A percentile compares a stretch with the other conserved stretches of the same genome.
These are phyloP conservation scores for Syngnathoides biaculeatus DNA, from an alignment of 2,113 vertebrate genomes.

Conservation along the genomic window DNA sequence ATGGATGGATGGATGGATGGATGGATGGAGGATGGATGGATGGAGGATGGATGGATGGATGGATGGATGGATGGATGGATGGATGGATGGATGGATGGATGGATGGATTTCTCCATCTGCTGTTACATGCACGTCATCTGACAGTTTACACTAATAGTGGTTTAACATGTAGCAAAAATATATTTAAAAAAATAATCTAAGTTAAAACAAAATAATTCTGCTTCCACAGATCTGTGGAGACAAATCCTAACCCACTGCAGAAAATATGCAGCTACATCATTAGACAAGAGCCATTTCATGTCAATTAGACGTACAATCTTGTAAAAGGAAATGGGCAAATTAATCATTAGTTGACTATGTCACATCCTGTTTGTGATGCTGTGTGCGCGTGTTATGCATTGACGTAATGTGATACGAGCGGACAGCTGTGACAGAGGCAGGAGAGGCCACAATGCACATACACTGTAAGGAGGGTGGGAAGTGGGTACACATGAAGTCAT, in stretches of 20 bases:
- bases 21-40: too few species aligned
- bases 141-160: too few species aligned
- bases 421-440: slow-evolving; percentile 57
- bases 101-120: too few species aligned
- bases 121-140: too few species aligned
- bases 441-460: slow-evolving; percentile 48
- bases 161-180: too few species aligned
- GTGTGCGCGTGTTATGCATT: slow-evolving; percentile 6
- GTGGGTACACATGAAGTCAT: slow-evolving; percentile 59
- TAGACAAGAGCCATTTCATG: slow-evolving; percentile 42
- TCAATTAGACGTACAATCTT: slow-evolving; percentile 37
- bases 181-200: background rate
- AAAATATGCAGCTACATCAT: slow-evolving; percentile 27
- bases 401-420: slow-evolving; percentile 46
- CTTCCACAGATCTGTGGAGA: background rate
- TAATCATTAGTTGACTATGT: slow-evolving; percentile 37
- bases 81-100: too few species aligned
- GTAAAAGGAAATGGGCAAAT: slow-evolving; percentile 35
- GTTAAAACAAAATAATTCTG: background rate
- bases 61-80: too few species aligned
- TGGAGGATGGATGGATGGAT: too few species aligned
- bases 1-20: too few species aligned
- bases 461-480: slow-evolving; percentile 48
- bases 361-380: slow-evolving; percentile 42
- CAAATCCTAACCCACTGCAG: slow-evolving; percentile 7